Evolutionary conservation across 1,140 invertebrate genomes (phyloP).

Genomic region (Bombus picipes): DNA sequence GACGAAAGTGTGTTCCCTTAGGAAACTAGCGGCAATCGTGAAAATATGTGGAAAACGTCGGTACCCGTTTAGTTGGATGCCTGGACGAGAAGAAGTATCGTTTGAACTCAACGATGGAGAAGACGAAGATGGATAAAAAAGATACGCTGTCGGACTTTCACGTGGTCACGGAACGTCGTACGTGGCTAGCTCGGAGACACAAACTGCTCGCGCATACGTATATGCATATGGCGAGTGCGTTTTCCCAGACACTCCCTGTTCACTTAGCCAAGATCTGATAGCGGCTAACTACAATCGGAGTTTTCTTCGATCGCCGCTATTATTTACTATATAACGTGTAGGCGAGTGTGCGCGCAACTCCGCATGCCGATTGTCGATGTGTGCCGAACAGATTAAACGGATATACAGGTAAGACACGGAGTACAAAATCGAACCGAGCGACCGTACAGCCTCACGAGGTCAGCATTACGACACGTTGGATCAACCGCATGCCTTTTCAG

Average conservation of each 20-base stretch:
- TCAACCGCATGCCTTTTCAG: conserved; percentile 69
- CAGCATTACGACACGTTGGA: conserved; percentile 75
- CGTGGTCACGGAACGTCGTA: conserved; percentile 40
- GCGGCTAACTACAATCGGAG: conserved; percentile 77
- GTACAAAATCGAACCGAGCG: conserved; percentile 35
- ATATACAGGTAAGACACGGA: conserved; percentile 56
- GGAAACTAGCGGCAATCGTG: not conserved
- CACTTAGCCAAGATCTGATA: conserved; percentile 76
- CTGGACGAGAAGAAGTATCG: not conserved
- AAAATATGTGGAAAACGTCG: not conserved
- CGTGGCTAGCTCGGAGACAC: conserved; percentile 45
- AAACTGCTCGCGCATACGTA: conserved; percentile 20
- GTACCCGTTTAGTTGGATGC: too few relatives aligned
- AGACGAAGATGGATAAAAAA: conserved; percentile 7
- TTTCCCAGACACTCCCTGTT: conserved; percentile 79
- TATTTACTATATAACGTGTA: conserved; percentile 77
- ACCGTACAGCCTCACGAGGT: conserved; percentile 62
- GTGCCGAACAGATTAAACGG: conserved; percentile 70
- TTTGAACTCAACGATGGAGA: not conserved
- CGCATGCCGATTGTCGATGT: conserved; percentile 71
- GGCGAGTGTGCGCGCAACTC: conserved; percentile 54
- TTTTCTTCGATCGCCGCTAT: conserved; percentile 75
- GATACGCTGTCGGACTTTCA: conserved; percentile 43
- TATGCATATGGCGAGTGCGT: conserved; percentile 68
- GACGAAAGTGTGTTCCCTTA: not conserved